Base-by-base conservation (phyloP, 64 coral and sea anemone species). In the Pocillopora verrucosa region DNA sequence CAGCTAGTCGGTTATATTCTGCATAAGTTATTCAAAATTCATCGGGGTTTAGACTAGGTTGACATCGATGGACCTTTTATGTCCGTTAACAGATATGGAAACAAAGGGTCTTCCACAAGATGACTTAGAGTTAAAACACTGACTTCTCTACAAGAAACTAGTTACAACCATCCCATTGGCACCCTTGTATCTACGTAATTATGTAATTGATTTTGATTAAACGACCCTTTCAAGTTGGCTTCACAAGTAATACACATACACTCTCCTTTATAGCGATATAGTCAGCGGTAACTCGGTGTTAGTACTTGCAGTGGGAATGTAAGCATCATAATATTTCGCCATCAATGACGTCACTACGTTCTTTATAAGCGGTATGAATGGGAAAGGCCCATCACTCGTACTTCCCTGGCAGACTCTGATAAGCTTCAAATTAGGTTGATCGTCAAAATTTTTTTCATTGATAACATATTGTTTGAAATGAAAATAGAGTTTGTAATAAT, bases 231-330 rank as follows among this genome's bases (percentile, higher is more conserved):
- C 19, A 7, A 11, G 3, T n/a, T 24, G 0, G 0, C 22, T 20
- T 22, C 19, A 9, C 22, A 9, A 67, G 19, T 67, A 6, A 22
- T 51, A 19, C 74, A 45, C 38, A 45, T 19, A 19, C 17, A 0
- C 34, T 16, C 37, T 56, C 57, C 20, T 59, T 56, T 41, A 72
- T 10, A 17, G 64, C 19, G 82, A 85, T 5, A 85, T 36, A 15
- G 64, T 85, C 65, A 85, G 38, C 10, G 82, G 82, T 11, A 85
- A 14, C 12, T 85, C n/a, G 20, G 37, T 85, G 36, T 70, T 85
- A 51, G 82, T 72, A 1, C 24, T 56, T 25, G 82, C 82, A 45
- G 38, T 72, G 25, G 65, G 82, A 72, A 85, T 51, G 16, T 85
- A 85, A 30, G 16, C 41, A 34, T 85, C 65, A 19, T 38, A 45